A percentile compares a stretch with the other conserved stretches of the same genome.
Evolutionary conservation across 2,113 vertebrate species (phyloP).

Genomic region (Melierax canorus): DNA sequence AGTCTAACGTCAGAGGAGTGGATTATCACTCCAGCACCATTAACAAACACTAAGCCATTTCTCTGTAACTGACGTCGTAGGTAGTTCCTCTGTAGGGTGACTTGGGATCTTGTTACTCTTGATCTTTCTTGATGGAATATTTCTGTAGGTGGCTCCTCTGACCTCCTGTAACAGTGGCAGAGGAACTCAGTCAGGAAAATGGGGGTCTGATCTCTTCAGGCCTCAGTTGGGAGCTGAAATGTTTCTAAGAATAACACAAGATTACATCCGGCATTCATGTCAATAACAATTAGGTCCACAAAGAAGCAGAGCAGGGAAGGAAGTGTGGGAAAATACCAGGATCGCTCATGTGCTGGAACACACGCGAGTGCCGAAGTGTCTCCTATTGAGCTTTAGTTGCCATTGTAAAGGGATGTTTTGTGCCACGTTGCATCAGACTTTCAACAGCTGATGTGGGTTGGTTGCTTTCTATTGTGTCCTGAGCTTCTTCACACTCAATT

Average conservation of each 20-base stretch:
- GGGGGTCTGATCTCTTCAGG: not conserved
- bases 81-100: not conserved
- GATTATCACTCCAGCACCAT: not conserved
- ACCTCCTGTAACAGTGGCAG: not conserved
- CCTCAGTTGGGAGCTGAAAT: not conserved
- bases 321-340: conserved; percentile 64
- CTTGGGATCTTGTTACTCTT: not conserved
- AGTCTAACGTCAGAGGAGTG: not conserved
- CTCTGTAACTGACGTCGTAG: not conserved
- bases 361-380: not conserved
- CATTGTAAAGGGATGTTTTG: not conserved
- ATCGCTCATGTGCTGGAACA: not conserved
- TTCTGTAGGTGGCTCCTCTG: not conserved
- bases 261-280: conserved; percentile 35
- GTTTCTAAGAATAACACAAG: conserved; percentile 56
- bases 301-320: conserved; percentile 21
- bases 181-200: not conserved
- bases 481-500: not conserved
- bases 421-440: not conserved
- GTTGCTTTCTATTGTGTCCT: not conserved
- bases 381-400: not conserved
- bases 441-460: not conserved
- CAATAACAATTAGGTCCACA: conserved; percentile 37
- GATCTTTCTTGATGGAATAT: not conserved
- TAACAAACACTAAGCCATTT: not conserved